These are phyloP conservation scores for Mamestra brassicae DNA, from an alignment of 2,888 invertebrate genomes.

Conservation along the genomic window DNA sequence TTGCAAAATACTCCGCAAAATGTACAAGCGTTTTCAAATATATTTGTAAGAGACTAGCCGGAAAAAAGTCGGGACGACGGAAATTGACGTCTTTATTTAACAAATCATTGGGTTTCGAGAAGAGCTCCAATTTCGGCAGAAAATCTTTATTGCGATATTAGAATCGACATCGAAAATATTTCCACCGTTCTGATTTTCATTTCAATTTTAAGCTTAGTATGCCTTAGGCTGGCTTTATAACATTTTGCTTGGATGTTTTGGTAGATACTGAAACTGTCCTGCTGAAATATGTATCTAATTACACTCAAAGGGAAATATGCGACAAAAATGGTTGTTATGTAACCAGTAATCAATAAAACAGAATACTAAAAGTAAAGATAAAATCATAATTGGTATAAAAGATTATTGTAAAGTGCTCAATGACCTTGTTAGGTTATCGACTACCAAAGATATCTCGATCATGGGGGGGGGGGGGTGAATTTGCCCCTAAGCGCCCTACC, in stretches of 20 bases:
- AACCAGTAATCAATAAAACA: too few relatives aligned
- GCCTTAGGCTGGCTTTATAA: background rate
- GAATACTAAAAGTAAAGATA: too few relatives aligned
- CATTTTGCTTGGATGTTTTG: background rate
- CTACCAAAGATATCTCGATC: too few relatives aligned
- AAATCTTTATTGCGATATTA: conserved; percentile 25
- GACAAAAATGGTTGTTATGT: too few relatives aligned
- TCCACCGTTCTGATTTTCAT: conserved; percentile 7
- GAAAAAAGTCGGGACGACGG: conserved; percentile 21
- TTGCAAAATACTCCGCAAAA: background rate
- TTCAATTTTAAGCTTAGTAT: conserved; percentile 6
- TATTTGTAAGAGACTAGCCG: conserved; percentile 23
- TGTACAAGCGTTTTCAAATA: conserved; percentile 38
- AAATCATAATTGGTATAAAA: too few relatives aligned
- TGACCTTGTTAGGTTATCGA: too few relatives aligned
- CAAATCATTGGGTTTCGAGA: conserved; percentile 51
- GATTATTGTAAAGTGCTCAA: too few relatives aligned
- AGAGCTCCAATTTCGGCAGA: conserved; percentile 34
- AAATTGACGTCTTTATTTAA: conserved; percentile 55
- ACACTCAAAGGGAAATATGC: too few relatives aligned
- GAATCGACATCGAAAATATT: conserved; percentile 18
- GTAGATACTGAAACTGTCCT: background rate
- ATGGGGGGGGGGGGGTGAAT: too few relatives aligned
- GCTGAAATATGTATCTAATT: too few relatives aligned
- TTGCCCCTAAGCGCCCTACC: too few relatives aligned